phyloP scores from a whole-genome alignment of 2,888 invertebrate species.

The Volucella zonaria region DNA sequence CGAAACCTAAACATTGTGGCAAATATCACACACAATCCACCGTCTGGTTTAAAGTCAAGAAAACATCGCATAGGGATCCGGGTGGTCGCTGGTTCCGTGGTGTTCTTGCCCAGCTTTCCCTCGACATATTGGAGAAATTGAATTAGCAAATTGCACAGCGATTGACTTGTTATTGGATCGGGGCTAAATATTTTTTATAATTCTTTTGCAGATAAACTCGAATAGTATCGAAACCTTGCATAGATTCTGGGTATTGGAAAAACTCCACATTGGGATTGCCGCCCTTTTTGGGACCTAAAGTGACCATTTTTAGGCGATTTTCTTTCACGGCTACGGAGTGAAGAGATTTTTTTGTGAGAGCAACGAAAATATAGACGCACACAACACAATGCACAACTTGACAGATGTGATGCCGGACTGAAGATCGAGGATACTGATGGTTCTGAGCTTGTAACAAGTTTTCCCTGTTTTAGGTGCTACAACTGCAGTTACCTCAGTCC shows the following conservation, averaged over 20 bases:
- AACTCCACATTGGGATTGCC: conserved; percentile 97
- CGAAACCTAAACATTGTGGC: conserved; percentile 97
- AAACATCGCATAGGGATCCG: conserved; percentile 96
- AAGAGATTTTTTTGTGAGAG: conserved; percentile 38
- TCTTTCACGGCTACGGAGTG: conserved; percentile 22
- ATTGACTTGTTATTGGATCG: conserved; percentile 97
- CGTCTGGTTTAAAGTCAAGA: conserved; percentile 96
- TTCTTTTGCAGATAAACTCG: conserved; percentile 97
- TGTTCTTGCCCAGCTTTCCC: conserved; percentile 96
- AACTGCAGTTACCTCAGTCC: too few species aligned
- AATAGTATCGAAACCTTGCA: conserved; percentile 94
- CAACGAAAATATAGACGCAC: conserved; percentile 57
- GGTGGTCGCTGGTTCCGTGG: conserved; percentile 93
- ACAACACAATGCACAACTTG: conserved; percentile 50
- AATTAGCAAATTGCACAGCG: conserved; percentile 91
- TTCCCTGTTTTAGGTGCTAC: too few species aligned
- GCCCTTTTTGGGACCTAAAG: conserved; percentile 89
- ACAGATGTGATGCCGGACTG: conserved; percentile 60
- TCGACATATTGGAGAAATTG: conserved; percentile 98
- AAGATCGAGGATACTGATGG: too few species aligned
- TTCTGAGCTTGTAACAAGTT: too few species aligned
- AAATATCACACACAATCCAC: conserved; percentile 95
- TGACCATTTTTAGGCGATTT: conserved; percentile 78
- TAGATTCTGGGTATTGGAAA: conserved; percentile 95
- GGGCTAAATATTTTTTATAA: conserved; percentile 91